phyloP scores from a whole-genome alignment of 2,888 invertebrate genomes.

The Siphonodentalium dalli region DNA sequence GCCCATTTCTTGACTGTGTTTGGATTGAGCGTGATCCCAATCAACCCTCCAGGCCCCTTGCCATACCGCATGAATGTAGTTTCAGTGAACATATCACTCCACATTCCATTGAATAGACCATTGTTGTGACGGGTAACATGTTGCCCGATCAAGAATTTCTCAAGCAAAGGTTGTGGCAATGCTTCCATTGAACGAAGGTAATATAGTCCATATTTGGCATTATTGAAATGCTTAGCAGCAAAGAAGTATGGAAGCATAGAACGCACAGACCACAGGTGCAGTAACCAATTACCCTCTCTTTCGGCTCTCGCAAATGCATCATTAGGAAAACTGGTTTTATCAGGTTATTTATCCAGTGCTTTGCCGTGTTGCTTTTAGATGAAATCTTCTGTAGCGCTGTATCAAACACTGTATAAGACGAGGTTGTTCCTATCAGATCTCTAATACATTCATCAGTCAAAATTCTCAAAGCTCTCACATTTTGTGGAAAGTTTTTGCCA shows the following conservation, averaged over 20 bases:
- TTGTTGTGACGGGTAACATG: constrained; percentile 26
- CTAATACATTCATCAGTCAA: constrained; percentile 10
- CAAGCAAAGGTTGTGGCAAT: too few species aligned
- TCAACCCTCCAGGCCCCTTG: constrained; percentile 20
- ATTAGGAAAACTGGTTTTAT: constrained; percentile 1
- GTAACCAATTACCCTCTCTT: too few species aligned
- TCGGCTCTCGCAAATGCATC: neutral
- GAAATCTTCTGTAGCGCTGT: neutral
- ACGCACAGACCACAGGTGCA: too few species aligned
- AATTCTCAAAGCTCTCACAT: constrained; percentile 8
- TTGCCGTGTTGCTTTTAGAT: neutral
- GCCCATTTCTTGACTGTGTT: constrained; percentile 16
- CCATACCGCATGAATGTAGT: constrained; percentile 30
- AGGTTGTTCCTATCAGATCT: neutral
- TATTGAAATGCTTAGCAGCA: too few species aligned
- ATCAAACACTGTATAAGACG: neutral
- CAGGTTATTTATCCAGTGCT: neutral
- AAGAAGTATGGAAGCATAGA: too few species aligned
- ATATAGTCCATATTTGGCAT: too few species aligned
- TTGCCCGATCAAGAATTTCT: too few species aligned
- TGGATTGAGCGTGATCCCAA: constrained; percentile 22
- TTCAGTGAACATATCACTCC: constrained; percentile 29
- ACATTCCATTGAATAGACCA: constrained; percentile 28
- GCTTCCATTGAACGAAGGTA: too few species aligned
- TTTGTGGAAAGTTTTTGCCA: constrained; percentile 19